Evolutionary conservation across 2,113 vertebrate genomes (phyloP).

Genomic region (Haemorhous mexicanus): DNA sequence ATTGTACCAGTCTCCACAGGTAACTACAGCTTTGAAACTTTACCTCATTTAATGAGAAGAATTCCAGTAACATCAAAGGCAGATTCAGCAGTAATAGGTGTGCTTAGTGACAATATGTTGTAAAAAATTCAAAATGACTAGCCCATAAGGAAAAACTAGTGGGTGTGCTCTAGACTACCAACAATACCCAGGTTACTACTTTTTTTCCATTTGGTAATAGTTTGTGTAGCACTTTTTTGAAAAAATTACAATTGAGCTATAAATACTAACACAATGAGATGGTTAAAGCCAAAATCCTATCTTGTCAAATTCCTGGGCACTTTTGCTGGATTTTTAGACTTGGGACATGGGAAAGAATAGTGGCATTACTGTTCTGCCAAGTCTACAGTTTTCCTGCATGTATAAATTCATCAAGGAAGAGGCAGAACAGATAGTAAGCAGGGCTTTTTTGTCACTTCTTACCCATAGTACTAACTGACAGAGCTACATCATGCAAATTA

Average conservation of each 20-base stretch:
- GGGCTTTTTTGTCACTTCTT: background rate
- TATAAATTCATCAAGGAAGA: background rate
- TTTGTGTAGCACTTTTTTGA: background rate
- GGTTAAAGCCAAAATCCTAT: background rate
- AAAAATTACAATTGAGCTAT: background rate
- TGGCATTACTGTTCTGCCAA: background rate
- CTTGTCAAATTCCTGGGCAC: background rate
- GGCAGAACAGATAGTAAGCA: background rate
- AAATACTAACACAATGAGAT: background rate
- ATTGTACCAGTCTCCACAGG: background rate
- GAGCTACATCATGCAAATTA: background rate
- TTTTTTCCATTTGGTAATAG: background rate
- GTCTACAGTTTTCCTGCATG: background rate
- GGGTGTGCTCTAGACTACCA: background rate
- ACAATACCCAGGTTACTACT: background rate
- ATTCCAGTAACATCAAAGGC: background rate
- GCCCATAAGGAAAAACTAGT: background rate
- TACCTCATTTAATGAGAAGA: background rate
- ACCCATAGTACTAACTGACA: background rate
- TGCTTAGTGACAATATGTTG: background rate
- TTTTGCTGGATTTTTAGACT: background rate
- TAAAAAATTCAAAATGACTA: background rate
- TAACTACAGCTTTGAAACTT: slow-evolving; percentile 10
- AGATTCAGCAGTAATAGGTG: background rate
- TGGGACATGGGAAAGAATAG: background rate